phyloP scores from a whole-genome alignment of 2,113 vertebrate genomes.

The Poicephalus gulielmi region DNA sequence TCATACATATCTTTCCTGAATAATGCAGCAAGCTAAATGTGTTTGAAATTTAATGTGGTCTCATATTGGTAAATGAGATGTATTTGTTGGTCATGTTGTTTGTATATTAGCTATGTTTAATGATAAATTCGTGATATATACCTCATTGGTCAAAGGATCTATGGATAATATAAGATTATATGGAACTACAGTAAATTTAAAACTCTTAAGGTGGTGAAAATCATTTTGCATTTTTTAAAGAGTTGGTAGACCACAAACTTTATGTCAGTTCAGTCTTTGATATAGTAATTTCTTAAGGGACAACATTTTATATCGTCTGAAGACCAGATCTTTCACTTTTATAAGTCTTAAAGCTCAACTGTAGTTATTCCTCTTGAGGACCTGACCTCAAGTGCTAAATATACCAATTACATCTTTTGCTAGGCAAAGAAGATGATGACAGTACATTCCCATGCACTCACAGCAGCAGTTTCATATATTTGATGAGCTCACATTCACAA shows the following conservation, averaged over 20 bases:
- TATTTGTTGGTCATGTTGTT: not conserved
- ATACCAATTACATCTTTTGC: not conserved
- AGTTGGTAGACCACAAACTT: not conserved
- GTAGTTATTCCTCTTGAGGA: not conserved
- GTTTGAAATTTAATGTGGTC: not conserved
- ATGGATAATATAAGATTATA: not conserved
- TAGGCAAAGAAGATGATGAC: constrained; percentile 9
- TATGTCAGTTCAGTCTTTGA: not conserved
- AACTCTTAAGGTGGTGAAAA: not conserved
- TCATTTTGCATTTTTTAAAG: not conserved
- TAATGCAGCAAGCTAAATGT: not conserved
- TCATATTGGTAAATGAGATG: not conserved
- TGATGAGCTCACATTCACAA: constrained; percentile 28
- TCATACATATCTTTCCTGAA: not conserved
- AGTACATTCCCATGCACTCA: constrained; percentile 7
- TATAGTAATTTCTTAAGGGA: not conserved
- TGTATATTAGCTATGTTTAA: not conserved
- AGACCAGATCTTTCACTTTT: not conserved
- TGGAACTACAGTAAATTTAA: not conserved
- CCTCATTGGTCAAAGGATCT: not conserved
- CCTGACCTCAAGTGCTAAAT: constrained; percentile 3
- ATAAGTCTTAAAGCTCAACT: not conserved
- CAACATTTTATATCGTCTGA: not conserved
- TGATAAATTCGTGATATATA: not conserved
- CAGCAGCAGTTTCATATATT: constrained; percentile 26